phyloP scores from a whole-genome alignment of 2,888 invertebrate genomes.

The Andrena minutula region DNA sequence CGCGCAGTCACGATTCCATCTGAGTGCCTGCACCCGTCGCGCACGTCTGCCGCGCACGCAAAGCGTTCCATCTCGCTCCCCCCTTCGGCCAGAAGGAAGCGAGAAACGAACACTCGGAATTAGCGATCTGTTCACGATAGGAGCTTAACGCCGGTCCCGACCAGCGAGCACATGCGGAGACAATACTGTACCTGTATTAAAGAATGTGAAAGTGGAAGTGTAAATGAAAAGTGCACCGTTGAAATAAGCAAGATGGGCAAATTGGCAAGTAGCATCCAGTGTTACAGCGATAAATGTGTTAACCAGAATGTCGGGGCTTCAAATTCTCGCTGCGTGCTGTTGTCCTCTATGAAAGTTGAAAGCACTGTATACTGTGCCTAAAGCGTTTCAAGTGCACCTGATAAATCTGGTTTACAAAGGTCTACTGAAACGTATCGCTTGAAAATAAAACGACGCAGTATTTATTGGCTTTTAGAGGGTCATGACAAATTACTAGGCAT shows the following conservation, averaged over 20 bases:
- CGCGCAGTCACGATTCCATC: too few species aligned
- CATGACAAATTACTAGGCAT: conserved; percentile 25
- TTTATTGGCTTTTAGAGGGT: conserved; percentile 28
- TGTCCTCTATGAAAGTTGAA: background rate
- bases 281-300: too few species aligned
- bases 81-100: background rate
- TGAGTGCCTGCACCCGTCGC: too few species aligned
- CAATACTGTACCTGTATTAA: background rate
- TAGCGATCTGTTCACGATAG: too few species aligned
- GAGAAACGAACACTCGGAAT: too few species aligned
- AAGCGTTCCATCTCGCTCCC: too few species aligned
- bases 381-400: conserved; percentile 7
- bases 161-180: too few species aligned
- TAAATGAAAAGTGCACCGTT: background rate
- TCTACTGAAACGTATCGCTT: background rate
- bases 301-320: background rate
- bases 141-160: too few species aligned
- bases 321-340: background rate
- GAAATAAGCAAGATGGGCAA: background rate
- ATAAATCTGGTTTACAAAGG: conserved; percentile 22
- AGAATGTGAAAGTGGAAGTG: background rate
- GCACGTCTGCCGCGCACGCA: too few species aligned
- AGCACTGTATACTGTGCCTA: background rate
- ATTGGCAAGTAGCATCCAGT: background rate
- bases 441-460: conserved; percentile 30